A percentile compares a stretch with the other conserved stretches of the same genome.
These are phyloP conservation scores for Malacoctenus gilli DNA, from an alignment of 2,797 vertebrate species.

Conservation along the genomic window DNA sequence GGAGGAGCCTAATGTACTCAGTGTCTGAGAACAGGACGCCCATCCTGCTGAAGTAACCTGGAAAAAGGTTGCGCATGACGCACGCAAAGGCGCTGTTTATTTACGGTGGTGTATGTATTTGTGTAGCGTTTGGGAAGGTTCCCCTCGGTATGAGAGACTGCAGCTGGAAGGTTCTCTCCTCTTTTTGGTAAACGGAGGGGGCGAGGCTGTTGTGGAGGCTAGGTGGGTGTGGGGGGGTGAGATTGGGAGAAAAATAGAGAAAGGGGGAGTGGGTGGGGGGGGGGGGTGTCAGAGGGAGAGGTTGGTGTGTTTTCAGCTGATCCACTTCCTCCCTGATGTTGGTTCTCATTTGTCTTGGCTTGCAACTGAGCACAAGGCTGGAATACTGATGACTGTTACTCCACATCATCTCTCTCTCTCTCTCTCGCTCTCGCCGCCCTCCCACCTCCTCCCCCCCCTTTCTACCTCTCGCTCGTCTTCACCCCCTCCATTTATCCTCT, in stretches of 20 bases:
- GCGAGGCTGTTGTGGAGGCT: too few species aligned
- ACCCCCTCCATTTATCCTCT: slow-evolving; percentile 66
- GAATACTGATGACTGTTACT: slow-evolving; percentile 73
- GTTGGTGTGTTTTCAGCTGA: slow-evolving; percentile 74
- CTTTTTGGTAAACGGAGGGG: slow-evolving; percentile 2
- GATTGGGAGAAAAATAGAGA: slow-evolving; percentile 37
- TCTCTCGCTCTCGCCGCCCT: slow-evolving; percentile 26
- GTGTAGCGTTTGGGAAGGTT: slow-evolving; percentile 10
- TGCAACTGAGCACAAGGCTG: slow-evolving; percentile 58
- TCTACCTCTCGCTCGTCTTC: slow-evolving; percentile 56
- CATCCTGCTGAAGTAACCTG: slow-evolving; percentile 27
- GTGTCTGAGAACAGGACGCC: background rate
- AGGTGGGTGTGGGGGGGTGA: background rate
- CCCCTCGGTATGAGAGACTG: slow-evolving; percentile 22
- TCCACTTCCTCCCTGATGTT: slow-evolving; percentile 75
- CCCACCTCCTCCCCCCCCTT: slow-evolving; percentile 39
- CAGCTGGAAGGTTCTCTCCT: slow-evolving; percentile 25
- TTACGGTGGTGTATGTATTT: slow-evolving; percentile 17
- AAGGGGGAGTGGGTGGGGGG: slow-evolving; percentile 14
- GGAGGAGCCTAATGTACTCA: slow-evolving; percentile 12
- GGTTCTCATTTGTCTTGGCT: slow-evolving; percentile 76
- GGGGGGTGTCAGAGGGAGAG: slow-evolving; percentile 53
- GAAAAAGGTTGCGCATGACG: slow-evolving; percentile 15
- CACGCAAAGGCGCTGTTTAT: slow-evolving; percentile 24
- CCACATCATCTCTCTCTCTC: slow-evolving; percentile 7